A percentile compares a stretch with the other conserved stretches of the same genome.
Evolutionary conservation across 2,113 vertebrate genomes (phyloP).

Genomic region (Ia io): DNA sequence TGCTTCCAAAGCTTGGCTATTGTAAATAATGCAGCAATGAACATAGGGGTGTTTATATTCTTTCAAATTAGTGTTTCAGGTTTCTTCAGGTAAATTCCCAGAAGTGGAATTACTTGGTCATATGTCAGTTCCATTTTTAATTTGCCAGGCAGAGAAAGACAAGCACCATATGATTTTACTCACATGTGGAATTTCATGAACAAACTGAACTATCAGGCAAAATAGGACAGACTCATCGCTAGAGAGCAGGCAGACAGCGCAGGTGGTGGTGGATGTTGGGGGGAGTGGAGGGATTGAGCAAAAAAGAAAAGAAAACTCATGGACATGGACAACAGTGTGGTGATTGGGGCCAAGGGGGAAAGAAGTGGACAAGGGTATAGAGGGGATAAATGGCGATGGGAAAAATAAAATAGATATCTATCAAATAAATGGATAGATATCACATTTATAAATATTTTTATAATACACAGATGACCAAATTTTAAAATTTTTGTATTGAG

Average conservation of each 20-base stretch:
- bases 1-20: not conserved
- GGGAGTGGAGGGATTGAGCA: not conserved
- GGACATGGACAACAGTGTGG: not conserved
- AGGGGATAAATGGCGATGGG: not conserved
- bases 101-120: not conserved
- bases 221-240: not conserved
- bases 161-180: not conserved
- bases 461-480: not conserved
- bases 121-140: not conserved
- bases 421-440: not conserved
- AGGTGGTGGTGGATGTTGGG: not conserved
- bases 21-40: not conserved
- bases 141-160: not conserved
- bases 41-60: too few species aligned
- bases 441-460: not conserved
- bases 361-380: too few species aligned
- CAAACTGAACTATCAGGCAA: not conserved
- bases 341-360: not conserved
- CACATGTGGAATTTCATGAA: not conserved
- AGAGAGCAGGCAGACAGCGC: not conserved
- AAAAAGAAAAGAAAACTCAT: not conserved
- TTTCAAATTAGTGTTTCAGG: not conserved
- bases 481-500: not conserved
- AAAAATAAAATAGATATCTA: not conserved
- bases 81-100: not conserved